A percentile compares a stretch with the other conserved stretches of the same genome.
Conservation (phyloP, 2,113 vertebrate species). For the Echinops telfairi region DNA sequence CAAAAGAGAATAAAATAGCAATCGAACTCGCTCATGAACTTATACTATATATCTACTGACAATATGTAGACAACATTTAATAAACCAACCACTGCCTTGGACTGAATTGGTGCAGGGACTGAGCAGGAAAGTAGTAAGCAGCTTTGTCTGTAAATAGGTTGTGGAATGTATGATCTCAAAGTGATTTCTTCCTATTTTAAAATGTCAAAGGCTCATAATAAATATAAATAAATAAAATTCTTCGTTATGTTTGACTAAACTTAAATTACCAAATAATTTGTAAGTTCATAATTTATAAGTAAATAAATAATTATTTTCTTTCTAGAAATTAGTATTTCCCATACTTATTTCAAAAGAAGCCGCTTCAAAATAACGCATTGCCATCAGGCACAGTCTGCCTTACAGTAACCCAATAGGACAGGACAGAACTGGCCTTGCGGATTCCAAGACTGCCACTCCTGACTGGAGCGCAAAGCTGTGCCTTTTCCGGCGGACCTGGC, state of each 20-base stretch:
- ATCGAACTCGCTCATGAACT: background rate
- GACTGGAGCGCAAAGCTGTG: too few species aligned
- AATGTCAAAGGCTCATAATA: slow-evolving; percentile 13
- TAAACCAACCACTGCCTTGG: background rate
- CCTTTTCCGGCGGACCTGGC: too few species aligned
- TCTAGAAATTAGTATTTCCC: slow-evolving; percentile 43
- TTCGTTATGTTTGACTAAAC: background rate
- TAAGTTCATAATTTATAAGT: slow-evolving; percentile 20
- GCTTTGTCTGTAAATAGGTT: background rate
- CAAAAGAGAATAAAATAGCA: slow-evolving; percentile 20
- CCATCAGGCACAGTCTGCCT: too few species aligned
- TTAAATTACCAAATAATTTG: slow-evolving; percentile 1
- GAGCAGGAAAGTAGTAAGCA: background rate
- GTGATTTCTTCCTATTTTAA: slow-evolving; percentile 28
- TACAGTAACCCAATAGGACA: too few species aligned
- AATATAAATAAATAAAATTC: slow-evolving; percentile 48
- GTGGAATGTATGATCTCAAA: background rate
- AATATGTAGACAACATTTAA: background rate
- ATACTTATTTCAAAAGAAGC: background rate
- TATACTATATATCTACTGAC: too few species aligned
- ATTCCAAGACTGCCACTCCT: too few species aligned
- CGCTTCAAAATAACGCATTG: too few species aligned
- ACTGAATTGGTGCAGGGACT: background rate
- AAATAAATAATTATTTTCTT: slow-evolving; percentile 42
- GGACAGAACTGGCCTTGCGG: too few species aligned